Percentiles rank a stretch among this genome's conserved stretches.
Evolutionary conservation across 2,797 vertebrate genomes (phyloP).

Genomic region (Pyrocephalus nanus): DNA sequence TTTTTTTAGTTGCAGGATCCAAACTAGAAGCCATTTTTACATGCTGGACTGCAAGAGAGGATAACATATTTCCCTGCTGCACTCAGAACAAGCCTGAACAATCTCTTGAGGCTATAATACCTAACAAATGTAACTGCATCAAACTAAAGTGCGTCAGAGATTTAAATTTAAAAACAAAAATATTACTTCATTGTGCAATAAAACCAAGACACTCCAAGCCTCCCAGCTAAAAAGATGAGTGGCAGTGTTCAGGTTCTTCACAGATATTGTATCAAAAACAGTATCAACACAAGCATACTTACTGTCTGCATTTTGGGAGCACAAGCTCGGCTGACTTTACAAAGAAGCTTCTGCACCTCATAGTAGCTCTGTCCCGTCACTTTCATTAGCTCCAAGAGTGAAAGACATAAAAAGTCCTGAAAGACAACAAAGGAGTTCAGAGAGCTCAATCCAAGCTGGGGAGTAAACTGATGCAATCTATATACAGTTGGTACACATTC

Average conservation of each 20-base stretch:
- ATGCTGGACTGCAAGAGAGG: neutral
- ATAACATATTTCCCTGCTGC: accelerated
- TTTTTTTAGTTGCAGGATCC: neutral
- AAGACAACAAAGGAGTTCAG: neutral
- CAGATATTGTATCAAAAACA: neutral
- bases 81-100: neutral
- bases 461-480: neutral
- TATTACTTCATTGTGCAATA: neutral
- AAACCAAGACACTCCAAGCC: neutral
- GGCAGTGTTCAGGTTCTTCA: neutral
- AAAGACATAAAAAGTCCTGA: constrained; percentile 81
- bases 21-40: neutral
- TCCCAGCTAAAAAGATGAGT: neutral
- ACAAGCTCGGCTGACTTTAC: constrained; percentile 76
- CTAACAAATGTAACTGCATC: neutral
- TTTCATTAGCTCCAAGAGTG: constrained; percentile 80
- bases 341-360: constrained; percentile 74
- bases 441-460: neutral
- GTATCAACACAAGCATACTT: neutral
- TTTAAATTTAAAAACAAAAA: neutral
- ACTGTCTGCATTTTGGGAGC: constrained; percentile 81
- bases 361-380: constrained; percentile 77
- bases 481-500: neutral
- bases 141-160: neutral
- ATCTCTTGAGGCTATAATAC: neutral